A percentile compares a stretch with the other conserved stretches of the same genome.
Evolutionary conservation across 2,888 invertebrate species (phyloP).

Genomic region (Dexiosoma caninum): DNA sequence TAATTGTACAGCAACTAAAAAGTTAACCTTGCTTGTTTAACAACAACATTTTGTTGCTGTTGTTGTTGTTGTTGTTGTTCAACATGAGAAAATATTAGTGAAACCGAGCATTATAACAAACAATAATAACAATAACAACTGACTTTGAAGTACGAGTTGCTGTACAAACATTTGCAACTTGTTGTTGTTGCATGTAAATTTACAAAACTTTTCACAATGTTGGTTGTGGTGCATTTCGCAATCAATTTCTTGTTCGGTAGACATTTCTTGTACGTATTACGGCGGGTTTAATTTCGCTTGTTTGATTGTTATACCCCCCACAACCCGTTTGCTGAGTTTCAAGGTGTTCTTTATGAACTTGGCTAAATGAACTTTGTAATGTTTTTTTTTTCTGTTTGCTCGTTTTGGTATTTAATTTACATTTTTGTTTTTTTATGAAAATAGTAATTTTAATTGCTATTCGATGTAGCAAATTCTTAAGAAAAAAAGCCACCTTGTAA

Average conservation of each 20-base stretch:
- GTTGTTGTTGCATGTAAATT: neutral
- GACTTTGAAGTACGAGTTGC: slow-evolving; percentile 12
- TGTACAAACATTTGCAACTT: neutral
- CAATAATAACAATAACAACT: slow-evolving; percentile 40
- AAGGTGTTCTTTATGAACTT: neutral
- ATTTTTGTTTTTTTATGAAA: too few species aligned
- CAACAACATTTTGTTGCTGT: neutral
- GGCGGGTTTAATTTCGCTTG: neutral
- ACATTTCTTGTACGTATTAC: neutral
- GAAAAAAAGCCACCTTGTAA: too few species aligned
- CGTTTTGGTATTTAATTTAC: too few species aligned
- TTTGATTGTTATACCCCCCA: neutral
- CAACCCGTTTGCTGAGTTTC: neutral
- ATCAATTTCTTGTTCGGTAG: neutral
- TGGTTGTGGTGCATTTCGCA: neutral
- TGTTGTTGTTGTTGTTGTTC: slow-evolving; percentile 2
- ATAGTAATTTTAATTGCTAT: too few species aligned
- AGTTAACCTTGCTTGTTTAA: slow-evolving; percentile 49
- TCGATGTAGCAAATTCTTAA: too few species aligned
- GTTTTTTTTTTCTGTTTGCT: neutral
- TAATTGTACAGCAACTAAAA: slow-evolving; percentile 48
- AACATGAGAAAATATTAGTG: slow-evolving; percentile 56
- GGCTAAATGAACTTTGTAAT: neutral
- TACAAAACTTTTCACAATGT: neutral
- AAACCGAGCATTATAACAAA: slow-evolving; percentile 45